Evolutionary conservation across 2,797 vertebrate genomes (phyloP).

Genomic region (Lagodon rhomboides): DNA sequence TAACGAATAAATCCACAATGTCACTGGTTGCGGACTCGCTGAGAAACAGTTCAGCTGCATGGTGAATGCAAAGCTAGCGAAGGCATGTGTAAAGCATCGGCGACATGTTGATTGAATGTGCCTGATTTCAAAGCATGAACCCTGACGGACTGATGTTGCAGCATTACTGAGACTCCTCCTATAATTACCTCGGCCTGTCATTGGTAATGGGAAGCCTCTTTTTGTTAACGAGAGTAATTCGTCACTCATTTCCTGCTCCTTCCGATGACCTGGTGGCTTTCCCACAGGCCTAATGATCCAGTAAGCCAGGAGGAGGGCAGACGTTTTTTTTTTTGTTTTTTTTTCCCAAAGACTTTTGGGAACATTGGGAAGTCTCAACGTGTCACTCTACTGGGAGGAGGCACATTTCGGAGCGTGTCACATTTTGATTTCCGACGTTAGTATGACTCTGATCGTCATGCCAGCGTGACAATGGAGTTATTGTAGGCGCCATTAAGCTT

Average conservation of each 20-base stretch:
- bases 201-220: conserved; percentile 33
- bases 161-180: conserved; percentile 21
- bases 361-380: conserved; percentile 32
- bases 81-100: conserved; percentile 55
- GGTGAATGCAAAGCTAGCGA: conserved; percentile 52
- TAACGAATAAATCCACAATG: too few relatives aligned
- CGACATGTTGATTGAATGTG: conserved; percentile 54
- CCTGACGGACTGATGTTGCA: conserved; percentile 30
- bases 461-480: conserved; percentile 10
- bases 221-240: conserved; percentile 38
- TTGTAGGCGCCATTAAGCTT: background rate
- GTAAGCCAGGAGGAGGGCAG: conserved; percentile 29
- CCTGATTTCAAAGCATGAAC: conserved; percentile 62
- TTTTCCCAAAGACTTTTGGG: conserved; percentile 13
- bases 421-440: conserved; percentile 40
- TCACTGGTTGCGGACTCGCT: conserved; percentile 7
- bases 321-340: conserved; percentile 42
- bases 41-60: conserved; percentile 59
- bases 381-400: conserved; percentile 56
- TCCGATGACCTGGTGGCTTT: conserved; percentile 39
- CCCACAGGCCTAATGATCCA: conserved; percentile 48
- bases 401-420: conserved; percentile 56
- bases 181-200: conserved; percentile 33
- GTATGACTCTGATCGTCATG: conserved; percentile 19
- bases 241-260: conserved; percentile 39